Evolutionary conservation across 2,113 vertebrate species (phyloP).

Genomic region (human): DNA sequence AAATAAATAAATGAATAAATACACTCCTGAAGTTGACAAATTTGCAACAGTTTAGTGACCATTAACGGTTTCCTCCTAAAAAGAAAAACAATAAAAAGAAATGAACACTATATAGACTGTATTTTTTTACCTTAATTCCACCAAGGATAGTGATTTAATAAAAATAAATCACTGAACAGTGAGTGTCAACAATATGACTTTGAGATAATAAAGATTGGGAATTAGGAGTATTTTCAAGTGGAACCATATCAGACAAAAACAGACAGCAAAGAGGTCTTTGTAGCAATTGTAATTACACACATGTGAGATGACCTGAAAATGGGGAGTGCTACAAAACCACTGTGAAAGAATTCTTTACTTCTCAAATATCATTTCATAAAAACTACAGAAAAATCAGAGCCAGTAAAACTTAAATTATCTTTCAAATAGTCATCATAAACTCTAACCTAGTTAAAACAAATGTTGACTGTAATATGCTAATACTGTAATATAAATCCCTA

Average conservation of each 20-base stretch:
- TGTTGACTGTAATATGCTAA: background rate
- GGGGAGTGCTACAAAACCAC: background rate
- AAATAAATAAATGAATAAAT: background rate
- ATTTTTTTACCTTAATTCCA: constrained; percentile 25
- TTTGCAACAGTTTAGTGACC: background rate
- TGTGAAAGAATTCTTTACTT: background rate
- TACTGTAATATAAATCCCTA: background rate
- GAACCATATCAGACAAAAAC: background rate
- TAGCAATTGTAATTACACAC: background rate
- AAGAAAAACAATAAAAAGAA: background rate
- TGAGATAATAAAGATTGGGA: background rate
- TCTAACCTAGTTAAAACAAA: constrained; percentile 24
- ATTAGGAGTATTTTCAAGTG: background rate
- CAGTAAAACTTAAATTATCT: background rate
- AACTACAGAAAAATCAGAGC: background rate
- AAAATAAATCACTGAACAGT: constrained; percentile 32
- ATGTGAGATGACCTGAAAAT: background rate
- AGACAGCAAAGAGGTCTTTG: background rate
- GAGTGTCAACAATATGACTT: background rate
- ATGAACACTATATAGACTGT: background rate
- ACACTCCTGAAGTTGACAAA: background rate
- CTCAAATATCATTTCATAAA: constrained; percentile 22
- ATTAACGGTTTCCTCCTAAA: background rate
- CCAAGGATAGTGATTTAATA: background rate
- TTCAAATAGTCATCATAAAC: background rate